Conservation (phyloP, 1,140 invertebrate genomes). For the Ericerus pela region DNA sequence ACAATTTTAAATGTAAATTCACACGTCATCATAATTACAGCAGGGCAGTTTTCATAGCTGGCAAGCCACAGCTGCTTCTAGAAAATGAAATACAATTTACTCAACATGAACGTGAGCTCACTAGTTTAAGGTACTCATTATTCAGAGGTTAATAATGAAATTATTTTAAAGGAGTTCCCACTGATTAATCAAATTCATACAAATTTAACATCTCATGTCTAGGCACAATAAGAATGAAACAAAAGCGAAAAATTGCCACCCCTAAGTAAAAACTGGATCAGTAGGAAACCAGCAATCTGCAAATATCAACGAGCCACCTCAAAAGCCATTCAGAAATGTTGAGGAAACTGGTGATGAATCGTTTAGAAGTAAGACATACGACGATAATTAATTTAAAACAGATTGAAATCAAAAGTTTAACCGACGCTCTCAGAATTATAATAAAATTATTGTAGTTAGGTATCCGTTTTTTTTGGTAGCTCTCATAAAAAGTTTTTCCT, state of each 20-base stretch:
- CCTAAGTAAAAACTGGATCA: no score
- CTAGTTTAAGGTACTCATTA: slow-evolving; percentile 45
- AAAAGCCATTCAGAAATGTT: no score
- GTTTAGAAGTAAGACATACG: no score
- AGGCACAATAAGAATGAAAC: neutral
- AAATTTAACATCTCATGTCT: neutral
- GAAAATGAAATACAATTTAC: slow-evolving; percentile 52
- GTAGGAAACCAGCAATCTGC: no score
- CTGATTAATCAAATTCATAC: neutral
- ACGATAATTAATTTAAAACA: no score
- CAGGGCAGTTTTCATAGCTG: slow-evolving; percentile 60
- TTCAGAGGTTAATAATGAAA: neutral
- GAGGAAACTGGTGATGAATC: no score
- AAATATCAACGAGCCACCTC: no score
- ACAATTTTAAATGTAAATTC: slow-evolving; percentile 85
- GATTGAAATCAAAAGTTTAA: no score
- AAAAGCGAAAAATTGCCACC: neutral
- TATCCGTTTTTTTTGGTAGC: no score
- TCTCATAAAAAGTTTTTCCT: no score
- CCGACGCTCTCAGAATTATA: no score
- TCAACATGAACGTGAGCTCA: slow-evolving; percentile 63
- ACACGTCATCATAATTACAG: slow-evolving; percentile 75
- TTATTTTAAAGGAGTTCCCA: neutral
- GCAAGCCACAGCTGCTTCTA: slow-evolving; percentile 37
- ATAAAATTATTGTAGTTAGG: no score